Evolutionary conservation across 2,797 vertebrate species (phyloP), one percentile per base, ranked within the genome.

Genomic region (Hapalemur alaotrensis): DNA sequence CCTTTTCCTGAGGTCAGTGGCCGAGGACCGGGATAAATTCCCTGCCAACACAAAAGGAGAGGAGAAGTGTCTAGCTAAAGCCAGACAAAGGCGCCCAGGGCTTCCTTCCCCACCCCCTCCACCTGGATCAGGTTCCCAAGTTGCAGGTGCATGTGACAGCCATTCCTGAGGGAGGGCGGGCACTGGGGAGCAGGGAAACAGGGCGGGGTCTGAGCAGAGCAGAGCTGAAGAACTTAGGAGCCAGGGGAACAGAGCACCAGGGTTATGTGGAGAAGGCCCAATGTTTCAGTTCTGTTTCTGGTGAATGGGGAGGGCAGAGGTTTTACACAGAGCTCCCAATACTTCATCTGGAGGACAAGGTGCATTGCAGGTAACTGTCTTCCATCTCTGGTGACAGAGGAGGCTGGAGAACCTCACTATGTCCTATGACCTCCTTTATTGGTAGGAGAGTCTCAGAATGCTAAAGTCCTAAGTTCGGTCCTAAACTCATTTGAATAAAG

Each of bases 81-180:
- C 91, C 93, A 97, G 97, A 98, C 97, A 97, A 97, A 97, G 97
- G 91, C 65, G 20, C 72, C 69, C 70, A 46, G 82, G 72, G 84
- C 82, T 18, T 43, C 90, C 65, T 94, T 96, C 95, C 94, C 95
- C 28, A 73, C 97, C 96, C 87, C 48, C 93, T 95, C 95, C 96
- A 96, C 96, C 98, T 96, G 94, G 97, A 92, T 98, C 98, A 94
- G 96, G 96, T 97, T 97, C 97, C 96, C 96, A 78, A 38, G 97
- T 96, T 91, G 94, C 97, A 97, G 94, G 96, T 97, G 97, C 92
- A 25, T 95, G 93, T 89, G 96, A 98, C 94, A 65, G 98, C 98
- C 96, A 98, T 95, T 96, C 98, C 98, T 97, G 96, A 93, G 91
- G 91, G 96, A 93, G 91, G 91, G 97, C 46, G 78, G 93, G 93